These are phyloP conservation scores for Calycopis cecrops DNA, from an alignment of 1,140 invertebrate species.

Conservation along the genomic window DNA sequence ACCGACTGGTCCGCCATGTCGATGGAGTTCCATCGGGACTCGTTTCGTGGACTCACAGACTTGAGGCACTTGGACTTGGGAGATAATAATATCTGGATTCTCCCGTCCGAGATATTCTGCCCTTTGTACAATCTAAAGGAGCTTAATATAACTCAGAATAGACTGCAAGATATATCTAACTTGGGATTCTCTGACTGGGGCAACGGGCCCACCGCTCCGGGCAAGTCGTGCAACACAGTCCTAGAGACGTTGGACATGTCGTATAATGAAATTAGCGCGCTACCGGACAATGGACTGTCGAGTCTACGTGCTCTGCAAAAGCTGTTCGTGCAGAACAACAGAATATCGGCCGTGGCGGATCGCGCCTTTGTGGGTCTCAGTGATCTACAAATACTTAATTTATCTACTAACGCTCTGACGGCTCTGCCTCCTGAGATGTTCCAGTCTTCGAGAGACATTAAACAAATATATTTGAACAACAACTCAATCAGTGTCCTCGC, in stretches of 20 bases:
- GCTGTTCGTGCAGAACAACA: slow-evolving; percentile 84
- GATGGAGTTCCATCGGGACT: slow-evolving; percentile 83
- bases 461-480: slow-evolving; percentile 86
- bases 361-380: slow-evolving; percentile 83
- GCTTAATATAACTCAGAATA: slow-evolving; percentile 85
- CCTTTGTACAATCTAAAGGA: slow-evolving; percentile 80
- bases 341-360: slow-evolving; percentile 83
- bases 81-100: slow-evolving; percentile 87
- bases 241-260: slow-evolving; percentile 85
- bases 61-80: slow-evolving; percentile 83
- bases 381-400: slow-evolving; percentile 82
- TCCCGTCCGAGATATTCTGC: slow-evolving; percentile 85
- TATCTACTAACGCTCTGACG: slow-evolving; percentile 85
- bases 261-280: slow-evolving; percentile 81
- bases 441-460: slow-evolving; percentile 81
- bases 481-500: slow-evolving; percentile 87
- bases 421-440: slow-evolving; percentile 87
- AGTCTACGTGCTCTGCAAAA: slow-evolving; percentile 80
- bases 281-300: slow-evolving; percentile 83
- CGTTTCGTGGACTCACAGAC: slow-evolving; percentile 81
- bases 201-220: slow-evolving; percentile 70
- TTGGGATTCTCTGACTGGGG: slow-evolving; percentile 84
- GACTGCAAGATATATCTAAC: slow-evolving; percentile 84
- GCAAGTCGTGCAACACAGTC: slow-evolving; percentile 79
- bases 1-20: slow-evolving; percentile 88